phyloP scores from a whole-genome alignment of 2,797 vertebrate species.

The Lophura swinhoii region DNA sequence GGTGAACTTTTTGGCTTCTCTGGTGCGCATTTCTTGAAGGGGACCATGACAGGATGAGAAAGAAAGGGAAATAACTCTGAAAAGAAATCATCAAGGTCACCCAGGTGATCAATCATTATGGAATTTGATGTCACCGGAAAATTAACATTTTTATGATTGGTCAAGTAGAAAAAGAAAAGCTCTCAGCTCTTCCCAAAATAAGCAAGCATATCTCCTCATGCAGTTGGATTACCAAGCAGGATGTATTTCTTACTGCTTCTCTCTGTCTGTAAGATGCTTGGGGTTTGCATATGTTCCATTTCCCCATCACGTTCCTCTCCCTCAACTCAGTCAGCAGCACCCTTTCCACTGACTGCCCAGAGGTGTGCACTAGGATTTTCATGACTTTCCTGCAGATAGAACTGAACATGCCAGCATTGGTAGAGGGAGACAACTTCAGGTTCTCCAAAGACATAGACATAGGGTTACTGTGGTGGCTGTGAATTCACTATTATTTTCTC shows the following conservation, averaged over 20 bases:
- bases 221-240: background rate
- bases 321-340: background rate
- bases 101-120: background rate
- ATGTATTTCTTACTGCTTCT: background rate
- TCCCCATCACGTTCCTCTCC: background rate
- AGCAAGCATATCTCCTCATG: background rate
- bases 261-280: background rate
- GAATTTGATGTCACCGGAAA: constrained; percentile 10
- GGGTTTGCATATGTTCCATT: background rate
- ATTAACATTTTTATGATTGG: background rate
- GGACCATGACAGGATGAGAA: background rate
- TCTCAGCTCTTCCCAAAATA: background rate
- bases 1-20: constrained; percentile 10
- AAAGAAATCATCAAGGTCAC: constrained; percentile 38
- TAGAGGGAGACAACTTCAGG: background rate
- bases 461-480: background rate
- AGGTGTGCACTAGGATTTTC: background rate
- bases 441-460: background rate
- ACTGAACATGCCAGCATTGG: background rate
- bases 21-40: background rate
- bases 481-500: background rate
- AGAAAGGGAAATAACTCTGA: background rate
- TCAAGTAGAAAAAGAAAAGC: background rate
- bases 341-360: background rate
- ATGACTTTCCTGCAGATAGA: background rate